Base-by-base conservation (phyloP, 2,888 invertebrate genomes). In the Lasioglossum marginatum region DNA sequence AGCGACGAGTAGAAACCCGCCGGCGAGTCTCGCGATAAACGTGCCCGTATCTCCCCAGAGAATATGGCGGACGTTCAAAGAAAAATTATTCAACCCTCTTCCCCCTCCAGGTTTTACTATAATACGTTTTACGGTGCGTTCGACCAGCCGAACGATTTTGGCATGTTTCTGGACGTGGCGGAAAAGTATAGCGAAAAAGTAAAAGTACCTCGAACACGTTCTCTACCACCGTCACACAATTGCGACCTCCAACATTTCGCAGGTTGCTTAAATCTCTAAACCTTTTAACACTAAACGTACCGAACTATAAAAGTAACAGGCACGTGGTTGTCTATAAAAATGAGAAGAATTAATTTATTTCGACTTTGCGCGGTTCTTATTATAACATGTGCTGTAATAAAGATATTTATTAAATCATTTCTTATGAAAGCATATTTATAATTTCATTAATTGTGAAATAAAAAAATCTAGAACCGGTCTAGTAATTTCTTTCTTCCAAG, bases 1-100 rank as follows among this genome's bases (percentile, higher is more conserved):
- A 34, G 77, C 60, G 70, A 60, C 86, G 74, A 83, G 82, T 83
- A 81, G 78, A 82, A 74, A 70, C 78, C 68, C 27, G n/a, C 16
- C 57, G 75, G 79, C 77, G 81, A 52, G 71, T 43, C 43, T 31
- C 27, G 31, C 31, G 72, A 72, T 45, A 14, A 78, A 82, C 79
- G 79, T 52, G 23, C 19, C 27, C 37, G 83, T 75, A 63, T 71
- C 78, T 81, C 89, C 76, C 84, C 6, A 23, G 88, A 89, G 85
- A 83, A 87, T 87, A 79, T 48, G 80, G n/a, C 40, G 27, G 45
- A 76, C 40, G 81, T 77, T 72, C 83, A 77, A 79, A 77, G 83
- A 74, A 86, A 84, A 84, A 87, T 76, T 84, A 82, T 77, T 83
- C 89, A 87, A 37, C 6, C 37, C 10, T 8, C 34, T 6, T 8